Base-by-base conservation (phyloP, 2,113 vertebrate genomes). In the Pan troglodytes region DNA sequence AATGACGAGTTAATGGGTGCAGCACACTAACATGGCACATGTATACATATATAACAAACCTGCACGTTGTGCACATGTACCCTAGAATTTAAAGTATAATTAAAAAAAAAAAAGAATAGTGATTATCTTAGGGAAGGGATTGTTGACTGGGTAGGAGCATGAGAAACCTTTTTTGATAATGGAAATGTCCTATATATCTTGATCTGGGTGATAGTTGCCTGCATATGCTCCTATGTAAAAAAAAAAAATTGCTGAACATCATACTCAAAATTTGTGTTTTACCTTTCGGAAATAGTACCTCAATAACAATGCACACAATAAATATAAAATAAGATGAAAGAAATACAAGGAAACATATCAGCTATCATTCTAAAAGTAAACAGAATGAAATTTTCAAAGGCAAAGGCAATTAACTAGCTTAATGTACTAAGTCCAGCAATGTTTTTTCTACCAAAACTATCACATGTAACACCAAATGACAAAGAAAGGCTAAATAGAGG, bases 91-190 rank as follows among this genome's bases (percentile, higher is more conserved):
- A 45, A 45, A 45, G 45, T 45, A 45, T 45, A 45, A 45, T 45
- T 45, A 2, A 45, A 45, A 45, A 45, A 45, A 45, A 45, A 45
- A 45, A 16, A 38, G 38, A 45, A 9, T 23, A 22, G 16, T 38
- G 30, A 2, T 16, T 20, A 12, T 3, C 22, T 38, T 38, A 40
- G 25, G 20, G 40, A 17, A 22, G 18, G 8, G 45, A 8, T 3
- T 5, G 8, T 17, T 14, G 40, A 8, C 22, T 5, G 20, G 0
- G 2, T 18, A n/a, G 17, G 52, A 14, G 8, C 35, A 3, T 3
- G 6, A 68, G 11, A 59, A 68, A 3, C 22, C 0, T 32, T 45
- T 17, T 14, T 11, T 40, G 40, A 12, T 40, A 22, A 8, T n/a
- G 76, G 64, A 61, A 20, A 0, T 18, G 20, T 82, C 81, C 67